Conservation (phyloP, 2,113 vertebrate species). For the Zosterops lateralis region DNA sequence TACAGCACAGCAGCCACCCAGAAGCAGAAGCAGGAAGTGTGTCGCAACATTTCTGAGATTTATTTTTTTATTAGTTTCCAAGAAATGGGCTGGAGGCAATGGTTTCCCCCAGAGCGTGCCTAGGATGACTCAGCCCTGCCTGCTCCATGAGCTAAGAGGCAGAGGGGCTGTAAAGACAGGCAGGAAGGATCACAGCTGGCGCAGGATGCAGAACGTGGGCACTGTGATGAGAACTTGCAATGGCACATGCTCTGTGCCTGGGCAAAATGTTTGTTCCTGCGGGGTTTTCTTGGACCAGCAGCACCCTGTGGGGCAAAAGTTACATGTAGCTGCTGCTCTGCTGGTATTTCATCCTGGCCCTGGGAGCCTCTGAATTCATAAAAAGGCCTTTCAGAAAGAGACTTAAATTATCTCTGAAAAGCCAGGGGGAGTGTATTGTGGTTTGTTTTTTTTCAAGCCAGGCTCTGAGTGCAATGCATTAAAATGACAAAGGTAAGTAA, state of each 20-base stretch:
- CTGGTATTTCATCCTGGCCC: background rate
- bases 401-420: conserved; percentile 22
- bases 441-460: background rate
- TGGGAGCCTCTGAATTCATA: background rate
- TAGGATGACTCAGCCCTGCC: conserved; percentile 25
- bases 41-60: background rate
- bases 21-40: background rate
- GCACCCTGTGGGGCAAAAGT: background rate
- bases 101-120: conserved; percentile 31
- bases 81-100: conserved; percentile 49
- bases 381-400: conserved; percentile 39
- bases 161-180: background rate
- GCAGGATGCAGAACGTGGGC: background rate
- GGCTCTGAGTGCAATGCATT: conserved; percentile 31
- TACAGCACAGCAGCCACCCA: background rate
- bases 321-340: background rate
- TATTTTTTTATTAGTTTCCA: conserved; percentile 44
- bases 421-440: background rate
- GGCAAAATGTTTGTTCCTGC: background rate
- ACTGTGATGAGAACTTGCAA: background rate
- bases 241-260: background rate
- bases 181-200: background rate
- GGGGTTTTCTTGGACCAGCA: background rate
- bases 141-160: background rate
- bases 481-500: conserved; percentile 58